phyloP scores from a whole-genome alignment of 2,797 vertebrate species.

The Pipistrellus pipistrellus region DNA sequence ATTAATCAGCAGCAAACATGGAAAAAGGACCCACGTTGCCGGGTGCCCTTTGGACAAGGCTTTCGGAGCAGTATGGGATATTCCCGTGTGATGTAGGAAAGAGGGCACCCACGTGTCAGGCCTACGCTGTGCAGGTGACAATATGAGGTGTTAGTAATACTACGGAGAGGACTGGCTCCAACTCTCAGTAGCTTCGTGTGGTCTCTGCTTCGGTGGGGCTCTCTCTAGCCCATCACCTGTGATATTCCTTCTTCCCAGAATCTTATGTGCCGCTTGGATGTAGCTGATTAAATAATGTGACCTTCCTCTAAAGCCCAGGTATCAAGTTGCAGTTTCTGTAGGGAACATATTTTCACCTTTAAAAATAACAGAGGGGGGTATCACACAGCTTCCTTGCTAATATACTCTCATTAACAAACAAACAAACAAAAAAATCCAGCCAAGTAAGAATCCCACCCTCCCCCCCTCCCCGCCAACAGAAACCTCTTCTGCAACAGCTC shows the following conservation, averaged over 20 bases:
- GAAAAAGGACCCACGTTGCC: neutral
- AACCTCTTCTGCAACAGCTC: neutral
- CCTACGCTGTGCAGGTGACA: neutral
- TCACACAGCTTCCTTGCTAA: neutral
- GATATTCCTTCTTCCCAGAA: conserved; percentile 21
- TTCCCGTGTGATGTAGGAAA: neutral
- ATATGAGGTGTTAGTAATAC: neutral
- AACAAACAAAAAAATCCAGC: neutral
- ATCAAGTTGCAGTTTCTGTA: neutral
- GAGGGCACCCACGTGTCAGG: neutral
- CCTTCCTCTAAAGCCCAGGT: neutral
- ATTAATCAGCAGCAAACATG: neutral
- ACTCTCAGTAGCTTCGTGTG: neutral
- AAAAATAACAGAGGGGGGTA: conserved; percentile 6
- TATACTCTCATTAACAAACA: neutral
- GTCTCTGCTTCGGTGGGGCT: neutral
- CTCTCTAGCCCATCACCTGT: neutral
- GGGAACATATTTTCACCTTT: conserved; percentile 7
- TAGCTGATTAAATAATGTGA: conserved; percentile 7
- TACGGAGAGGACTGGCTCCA: neutral
- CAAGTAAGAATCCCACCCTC: neutral
- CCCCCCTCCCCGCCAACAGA: neutral
- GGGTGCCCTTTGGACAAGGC: neutral
- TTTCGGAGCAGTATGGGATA: neutral
- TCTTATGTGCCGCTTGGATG: neutral